phyloP scores from a whole-genome alignment of 2,888 invertebrate species.

The Tolmerus cingulatus region DNA sequence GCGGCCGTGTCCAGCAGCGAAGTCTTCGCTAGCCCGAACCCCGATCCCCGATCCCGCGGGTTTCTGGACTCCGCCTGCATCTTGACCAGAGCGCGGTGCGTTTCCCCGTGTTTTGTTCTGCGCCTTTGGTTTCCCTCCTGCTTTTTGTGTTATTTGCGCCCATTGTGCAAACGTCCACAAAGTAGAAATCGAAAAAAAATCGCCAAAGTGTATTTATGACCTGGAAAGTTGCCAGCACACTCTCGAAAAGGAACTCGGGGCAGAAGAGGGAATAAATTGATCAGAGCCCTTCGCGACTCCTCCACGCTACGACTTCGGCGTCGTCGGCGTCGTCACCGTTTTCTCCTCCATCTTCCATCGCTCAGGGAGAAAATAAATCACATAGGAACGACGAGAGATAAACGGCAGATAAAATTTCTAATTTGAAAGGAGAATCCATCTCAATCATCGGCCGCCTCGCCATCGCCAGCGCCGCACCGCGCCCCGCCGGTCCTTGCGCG shows the following conservation, averaged over 20 bases:
- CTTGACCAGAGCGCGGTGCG: conserved; percentile 5
- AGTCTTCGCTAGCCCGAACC: neutral
- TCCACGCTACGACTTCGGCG: neutral
- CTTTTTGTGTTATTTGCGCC: conserved; percentile 6
- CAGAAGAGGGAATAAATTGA: conserved; percentile 29
- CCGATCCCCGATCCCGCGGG: neutral
- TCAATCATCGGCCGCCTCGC: neutral
- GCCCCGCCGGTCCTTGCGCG: neutral
- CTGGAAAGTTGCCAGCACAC: conserved; percentile 32
- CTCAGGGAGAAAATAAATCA: neutral
- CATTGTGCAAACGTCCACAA: conserved; percentile 19
- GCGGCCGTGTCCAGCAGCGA: neutral
- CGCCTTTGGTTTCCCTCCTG: neutral
- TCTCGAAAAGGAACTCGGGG: neutral
- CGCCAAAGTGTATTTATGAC: conserved; percentile 35
- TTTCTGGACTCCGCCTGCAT: neutral
- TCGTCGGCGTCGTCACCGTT: neutral
- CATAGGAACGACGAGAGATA: neutral
- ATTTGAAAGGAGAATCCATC: conserved; percentile 31
- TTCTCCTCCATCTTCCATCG: neutral
- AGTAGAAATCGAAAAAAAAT: conserved; percentile 21
- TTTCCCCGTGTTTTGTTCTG: neutral
- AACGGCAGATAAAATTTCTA: conserved; percentile 26
- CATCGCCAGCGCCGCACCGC: neutral
- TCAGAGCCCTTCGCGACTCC: neutral